Conservation (phyloP, 1,140 invertebrate species). For the Cyclargus thomasi region DNA sequence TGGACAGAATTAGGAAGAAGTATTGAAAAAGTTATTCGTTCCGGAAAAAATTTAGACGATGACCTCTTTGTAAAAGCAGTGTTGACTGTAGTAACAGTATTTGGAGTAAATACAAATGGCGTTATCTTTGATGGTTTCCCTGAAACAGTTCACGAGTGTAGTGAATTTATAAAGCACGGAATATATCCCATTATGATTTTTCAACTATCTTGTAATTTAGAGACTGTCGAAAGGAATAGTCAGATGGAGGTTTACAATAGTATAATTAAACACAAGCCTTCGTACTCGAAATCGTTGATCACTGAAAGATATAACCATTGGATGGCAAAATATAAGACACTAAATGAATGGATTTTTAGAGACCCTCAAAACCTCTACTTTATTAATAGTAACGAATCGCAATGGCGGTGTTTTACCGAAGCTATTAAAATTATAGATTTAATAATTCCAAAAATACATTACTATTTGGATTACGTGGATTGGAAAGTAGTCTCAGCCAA, state of each 20-base stretch:
- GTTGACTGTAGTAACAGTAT: constrained; percentile 67
- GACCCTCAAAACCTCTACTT: constrained; percentile 72
- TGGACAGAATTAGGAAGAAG: constrained; percentile 64
- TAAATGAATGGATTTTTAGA: constrained; percentile 68
- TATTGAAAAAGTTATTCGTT: constrained; percentile 49
- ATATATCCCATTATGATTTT: constrained; percentile 75
- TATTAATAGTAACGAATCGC: constrained; percentile 57
- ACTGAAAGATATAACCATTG: constrained; percentile 63
- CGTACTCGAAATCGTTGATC: constrained; percentile 64
- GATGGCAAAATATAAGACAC: constrained; percentile 39
- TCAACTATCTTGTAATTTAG: constrained; percentile 58
- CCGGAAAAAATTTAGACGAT: constrained; percentile 53
- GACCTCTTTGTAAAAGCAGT: constrained; percentile 69
- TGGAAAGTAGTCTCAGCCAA: constrained; percentile 51
- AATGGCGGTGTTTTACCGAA: constrained; percentile 71
- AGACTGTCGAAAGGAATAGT: constrained; percentile 54
- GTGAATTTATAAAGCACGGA: constrained; percentile 62
- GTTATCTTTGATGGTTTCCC: constrained; percentile 78
- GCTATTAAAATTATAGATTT: constrained; percentile 49
- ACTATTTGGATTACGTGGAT: constrained; percentile 52
- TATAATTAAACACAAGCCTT: constrained; percentile 49
- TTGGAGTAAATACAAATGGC: constrained; percentile 65
- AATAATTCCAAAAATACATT: constrained; percentile 42
- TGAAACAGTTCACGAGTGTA: constrained; percentile 58
- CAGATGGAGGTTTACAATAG: constrained; percentile 47